phyloP scores from a whole-genome alignment of 2,797 vertebrate species.

The Babyrousa celebensis region DNA sequence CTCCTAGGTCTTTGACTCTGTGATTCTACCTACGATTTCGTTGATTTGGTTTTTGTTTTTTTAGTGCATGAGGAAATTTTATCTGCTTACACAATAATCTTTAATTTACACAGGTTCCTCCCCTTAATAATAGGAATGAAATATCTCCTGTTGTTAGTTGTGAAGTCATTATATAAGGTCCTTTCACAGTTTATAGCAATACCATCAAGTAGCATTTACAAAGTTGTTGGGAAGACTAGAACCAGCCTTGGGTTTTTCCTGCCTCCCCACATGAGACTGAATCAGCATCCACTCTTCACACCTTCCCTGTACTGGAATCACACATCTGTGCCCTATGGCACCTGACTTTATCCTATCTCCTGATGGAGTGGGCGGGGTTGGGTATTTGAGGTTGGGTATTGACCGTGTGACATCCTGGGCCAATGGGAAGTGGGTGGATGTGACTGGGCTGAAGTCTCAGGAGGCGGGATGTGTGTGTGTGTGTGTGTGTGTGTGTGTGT shows the following conservation, averaged over 20 bases:
- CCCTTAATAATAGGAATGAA: neutral
- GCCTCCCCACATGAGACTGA: rapidly evolving
- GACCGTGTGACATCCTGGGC: neutral
- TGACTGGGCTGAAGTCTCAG: neutral
- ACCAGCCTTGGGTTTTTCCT: neutral
- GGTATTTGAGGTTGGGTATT: neutral
- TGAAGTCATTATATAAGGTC: neutral
- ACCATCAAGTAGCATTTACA: neutral
- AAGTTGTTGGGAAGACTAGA: neutral
- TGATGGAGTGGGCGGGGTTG: no score
- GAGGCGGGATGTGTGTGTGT: no score
- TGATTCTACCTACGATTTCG: neutral
- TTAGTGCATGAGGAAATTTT: neutral
- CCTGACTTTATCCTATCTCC: neutral
- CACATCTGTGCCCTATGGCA: rapidly evolving
- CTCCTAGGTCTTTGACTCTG: neutral
- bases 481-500: no score
- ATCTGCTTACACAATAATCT: neutral
- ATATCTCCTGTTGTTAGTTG: neutral
- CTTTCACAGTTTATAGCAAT: neutral
- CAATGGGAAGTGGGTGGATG: neutral
- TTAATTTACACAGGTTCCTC: neutral
- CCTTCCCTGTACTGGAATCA: neutral
- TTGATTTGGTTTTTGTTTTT: neutral
- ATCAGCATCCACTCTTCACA: neutral